A percentile compares a stretch with the other conserved stretches of the same genome.
Evolutionary conservation across 2,797 vertebrate species (phyloP).

Genomic region (Acrocephalus scirpaceus): DNA sequence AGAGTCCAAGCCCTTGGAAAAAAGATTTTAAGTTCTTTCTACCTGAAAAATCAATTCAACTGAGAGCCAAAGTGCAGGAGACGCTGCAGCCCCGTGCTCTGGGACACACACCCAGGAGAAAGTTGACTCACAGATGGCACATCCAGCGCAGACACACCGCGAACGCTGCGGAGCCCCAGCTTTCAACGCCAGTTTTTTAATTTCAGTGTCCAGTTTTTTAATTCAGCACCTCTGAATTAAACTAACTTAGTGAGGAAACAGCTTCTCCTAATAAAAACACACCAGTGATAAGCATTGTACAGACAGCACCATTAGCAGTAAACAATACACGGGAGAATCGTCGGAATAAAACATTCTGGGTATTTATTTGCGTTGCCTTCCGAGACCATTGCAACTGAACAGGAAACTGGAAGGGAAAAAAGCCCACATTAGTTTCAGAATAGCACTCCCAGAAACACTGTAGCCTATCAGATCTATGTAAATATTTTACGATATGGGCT

Average conservation of each 20-base stretch:
- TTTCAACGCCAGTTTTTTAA: neutral
- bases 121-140: neutral
- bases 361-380: slow-evolving; percentile 11
- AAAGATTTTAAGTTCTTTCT: neutral
- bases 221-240: neutral
- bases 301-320: neutral
- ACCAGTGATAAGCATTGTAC: neutral
- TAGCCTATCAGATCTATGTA: slow-evolving; percentile 67
- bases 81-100: neutral
- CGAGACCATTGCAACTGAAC: neutral
- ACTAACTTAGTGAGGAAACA: neutral
- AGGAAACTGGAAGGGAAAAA: slow-evolving; percentile 19
- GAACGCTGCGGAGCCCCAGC: neutral
- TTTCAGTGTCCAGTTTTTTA: neutral
- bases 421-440: slow-evolving; percentile 41
- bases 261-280: slow-evolving; percentile 10
- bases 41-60: neutral
- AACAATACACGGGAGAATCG: slow-evolving; percentile 35
- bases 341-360: neutral
- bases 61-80: neutral
- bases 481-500: slow-evolving; percentile 72
- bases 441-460: slow-evolving; percentile 33
- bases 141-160: neutral
- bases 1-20: neutral
- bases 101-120: neutral